Conservation (phyloP, 2,888 invertebrate genomes). For the Tenthredo livida region DNA sequence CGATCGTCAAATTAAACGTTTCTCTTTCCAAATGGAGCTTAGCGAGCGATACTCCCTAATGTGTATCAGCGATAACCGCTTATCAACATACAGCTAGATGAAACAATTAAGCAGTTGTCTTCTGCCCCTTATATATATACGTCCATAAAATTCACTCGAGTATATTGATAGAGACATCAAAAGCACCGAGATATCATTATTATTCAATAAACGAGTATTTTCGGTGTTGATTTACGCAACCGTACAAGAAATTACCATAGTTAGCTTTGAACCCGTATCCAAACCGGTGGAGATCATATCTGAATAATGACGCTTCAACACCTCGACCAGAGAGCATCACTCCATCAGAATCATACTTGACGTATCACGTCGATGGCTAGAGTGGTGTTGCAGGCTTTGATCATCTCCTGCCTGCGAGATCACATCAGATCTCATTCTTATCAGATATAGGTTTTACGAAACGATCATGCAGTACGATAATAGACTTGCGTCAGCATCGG, state of each 20-base stretch:
- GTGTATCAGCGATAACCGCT: background rate
- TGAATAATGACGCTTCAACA: slow-evolving; percentile 31
- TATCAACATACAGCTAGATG: background rate
- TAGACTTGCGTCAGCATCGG: background rate
- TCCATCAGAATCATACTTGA: background rate
- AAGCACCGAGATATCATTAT: background rate
- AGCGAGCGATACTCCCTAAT: slow-evolving; percentile 3
- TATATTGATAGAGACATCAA: background rate
- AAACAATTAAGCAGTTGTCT: slow-evolving; percentile 3
- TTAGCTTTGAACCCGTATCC: background rate
- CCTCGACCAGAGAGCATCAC: slow-evolving; percentile 5
- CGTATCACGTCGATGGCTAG: background rate
- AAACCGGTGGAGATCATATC: slow-evolving; percentile 7
- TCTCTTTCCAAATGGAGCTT: background rate
- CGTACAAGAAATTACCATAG: background rate
- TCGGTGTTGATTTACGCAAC: background rate
- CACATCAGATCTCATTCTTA: background rate
- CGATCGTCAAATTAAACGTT: background rate
- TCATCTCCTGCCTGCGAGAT: background rate
- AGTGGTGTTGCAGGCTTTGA: background rate
- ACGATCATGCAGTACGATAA: background rate
- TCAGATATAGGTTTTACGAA: background rate
- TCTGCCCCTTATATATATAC: background rate
- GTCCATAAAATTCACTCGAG: background rate
- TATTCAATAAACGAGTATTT: slow-evolving; percentile 1